Evolutionary conservation across 2,888 invertebrate species (phyloP).

Genomic region (Meliscaeva auricollis): DNA sequence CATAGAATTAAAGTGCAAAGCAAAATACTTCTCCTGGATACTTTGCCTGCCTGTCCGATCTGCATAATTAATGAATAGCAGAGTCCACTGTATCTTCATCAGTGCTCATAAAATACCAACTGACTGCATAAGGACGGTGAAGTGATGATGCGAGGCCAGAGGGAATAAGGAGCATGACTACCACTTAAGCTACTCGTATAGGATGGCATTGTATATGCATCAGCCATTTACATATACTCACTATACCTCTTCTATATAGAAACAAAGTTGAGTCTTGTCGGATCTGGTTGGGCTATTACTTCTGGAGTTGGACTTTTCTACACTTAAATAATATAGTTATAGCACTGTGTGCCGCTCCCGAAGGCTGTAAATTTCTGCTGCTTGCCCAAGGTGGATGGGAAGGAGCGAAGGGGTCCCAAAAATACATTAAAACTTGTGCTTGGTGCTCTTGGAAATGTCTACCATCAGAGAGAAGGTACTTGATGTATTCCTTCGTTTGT

Average conservation of each 20-base stretch:
- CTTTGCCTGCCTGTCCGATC: constrained; percentile 55
- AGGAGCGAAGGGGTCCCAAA: constrained; percentile 6
- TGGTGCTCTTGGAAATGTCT: constrained; percentile 48
- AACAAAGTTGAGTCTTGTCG: constrained; percentile 44
- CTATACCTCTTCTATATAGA: background rate
- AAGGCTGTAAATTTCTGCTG: constrained; percentile 9
- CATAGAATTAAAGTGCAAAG: constrained; percentile 37
- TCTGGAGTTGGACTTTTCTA: constrained; percentile 47
- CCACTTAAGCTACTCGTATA: constrained; percentile 46
- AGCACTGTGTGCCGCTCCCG: constrained; percentile 13
- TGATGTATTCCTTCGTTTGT: constrained; percentile 67
- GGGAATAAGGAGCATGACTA: constrained; percentile 42
- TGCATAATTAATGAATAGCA: constrained; percentile 74
- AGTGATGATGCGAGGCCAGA: background rate
- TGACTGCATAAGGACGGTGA: background rate
- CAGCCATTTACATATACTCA: constrained; percentile 6
- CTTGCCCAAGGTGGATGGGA: background rate
- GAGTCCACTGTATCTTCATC: constrained; percentile 73
- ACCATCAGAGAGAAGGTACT: constrained; percentile 45
- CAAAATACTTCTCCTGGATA: constrained; percentile 41
- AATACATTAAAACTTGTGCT: constrained; percentile 59
- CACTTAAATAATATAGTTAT: constrained; percentile 56
- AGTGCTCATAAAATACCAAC: constrained; percentile 48
- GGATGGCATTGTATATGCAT: constrained; percentile 1
- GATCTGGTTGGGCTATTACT: constrained; percentile 40